Conservation (phyloP, 2,797 vertebrate species). For the Knipowitschia caucasica region DNA sequence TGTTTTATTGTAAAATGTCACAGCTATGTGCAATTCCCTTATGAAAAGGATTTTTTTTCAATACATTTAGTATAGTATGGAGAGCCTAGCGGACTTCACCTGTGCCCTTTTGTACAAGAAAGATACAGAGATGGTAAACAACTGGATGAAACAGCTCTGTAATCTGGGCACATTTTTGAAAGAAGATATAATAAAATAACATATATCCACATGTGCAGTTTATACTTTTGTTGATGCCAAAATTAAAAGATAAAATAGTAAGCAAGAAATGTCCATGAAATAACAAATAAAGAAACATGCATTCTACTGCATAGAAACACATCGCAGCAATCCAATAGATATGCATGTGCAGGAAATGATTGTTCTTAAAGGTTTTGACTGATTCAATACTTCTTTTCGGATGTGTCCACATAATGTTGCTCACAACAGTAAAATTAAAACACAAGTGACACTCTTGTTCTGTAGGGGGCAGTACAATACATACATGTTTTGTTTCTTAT, state of each 20-base stretch:
- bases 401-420: background rate
- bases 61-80: slow-evolving; percentile 77
- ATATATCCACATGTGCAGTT: slow-evolving; percentile 87
- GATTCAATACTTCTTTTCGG: background rate
- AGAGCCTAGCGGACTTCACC: slow-evolving; percentile 67
- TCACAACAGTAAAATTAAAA: background rate
- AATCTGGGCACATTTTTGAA: slow-evolving; percentile 53
- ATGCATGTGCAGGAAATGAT: slow-evolving; percentile 36
- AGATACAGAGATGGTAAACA: slow-evolving; percentile 75
- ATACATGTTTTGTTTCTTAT: no score
- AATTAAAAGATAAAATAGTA: slow-evolving; percentile 26
- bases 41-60: slow-evolving; percentile 82
- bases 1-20: slow-evolving; percentile 95
- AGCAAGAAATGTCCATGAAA: slow-evolving; percentile 35
- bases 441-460: background rate
- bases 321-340: slow-evolving; percentile 16
- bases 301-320: slow-evolving; percentile 40
- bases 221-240: slow-evolving; percentile 56
- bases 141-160: slow-evolving; percentile 65
- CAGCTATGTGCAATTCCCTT: slow-evolving; percentile 86
- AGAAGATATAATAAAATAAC: slow-evolving; percentile 72
- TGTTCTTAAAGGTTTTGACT: background rate
- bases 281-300: slow-evolving; percentile 42
- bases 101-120: slow-evolving; percentile 75
- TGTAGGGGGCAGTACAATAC: background rate